Conservation (phyloP, 2,113 vertebrate species). For the Pithys albifrons region DNA sequence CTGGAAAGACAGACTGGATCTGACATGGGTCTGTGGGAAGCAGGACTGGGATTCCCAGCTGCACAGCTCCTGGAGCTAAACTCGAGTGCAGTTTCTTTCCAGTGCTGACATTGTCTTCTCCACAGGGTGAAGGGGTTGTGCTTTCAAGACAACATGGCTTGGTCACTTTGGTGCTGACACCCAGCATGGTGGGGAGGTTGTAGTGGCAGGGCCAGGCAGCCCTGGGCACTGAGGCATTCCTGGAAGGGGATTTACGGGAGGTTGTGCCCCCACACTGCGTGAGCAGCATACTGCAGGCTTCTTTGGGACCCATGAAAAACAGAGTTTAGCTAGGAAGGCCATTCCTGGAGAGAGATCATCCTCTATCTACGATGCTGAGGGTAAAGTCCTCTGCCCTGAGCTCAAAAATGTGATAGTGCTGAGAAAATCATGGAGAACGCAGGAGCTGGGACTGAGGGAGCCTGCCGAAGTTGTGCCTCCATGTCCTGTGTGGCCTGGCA, state of each 20-base stretch:
- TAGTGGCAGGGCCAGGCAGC: neutral
- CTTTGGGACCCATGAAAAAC: neutral
- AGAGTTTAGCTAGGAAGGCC: neutral
- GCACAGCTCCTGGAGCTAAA: neutral
- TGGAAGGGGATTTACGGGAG: neutral
- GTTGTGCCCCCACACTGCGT: neutral
- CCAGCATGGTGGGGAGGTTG: neutral
- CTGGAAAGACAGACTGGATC: neutral
- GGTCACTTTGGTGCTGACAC: neutral
- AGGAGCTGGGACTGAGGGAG: neutral
- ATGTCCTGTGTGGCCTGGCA: neutral
- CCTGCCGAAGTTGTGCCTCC: neutral
- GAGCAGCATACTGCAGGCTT: fast-evolving
- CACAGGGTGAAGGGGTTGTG: neutral
- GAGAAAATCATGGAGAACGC: neutral
- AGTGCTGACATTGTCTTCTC: neutral
- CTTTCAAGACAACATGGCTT: neutral
- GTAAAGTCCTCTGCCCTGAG: neutral
- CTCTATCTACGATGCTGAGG: neutral
- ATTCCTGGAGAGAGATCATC: neutral
- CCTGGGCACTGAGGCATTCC: neutral
- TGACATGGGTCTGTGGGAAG: neutral
- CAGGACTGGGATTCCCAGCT: neutral
- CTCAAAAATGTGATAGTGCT: neutral
- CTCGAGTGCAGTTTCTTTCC: neutral